Percentiles rank a stretch among this genome's conserved stretches.
These are phyloP conservation scores for Gorsachius goisagi DNA, from an alignment of 2,113 vertebrate species.

Conservation along the genomic window DNA sequence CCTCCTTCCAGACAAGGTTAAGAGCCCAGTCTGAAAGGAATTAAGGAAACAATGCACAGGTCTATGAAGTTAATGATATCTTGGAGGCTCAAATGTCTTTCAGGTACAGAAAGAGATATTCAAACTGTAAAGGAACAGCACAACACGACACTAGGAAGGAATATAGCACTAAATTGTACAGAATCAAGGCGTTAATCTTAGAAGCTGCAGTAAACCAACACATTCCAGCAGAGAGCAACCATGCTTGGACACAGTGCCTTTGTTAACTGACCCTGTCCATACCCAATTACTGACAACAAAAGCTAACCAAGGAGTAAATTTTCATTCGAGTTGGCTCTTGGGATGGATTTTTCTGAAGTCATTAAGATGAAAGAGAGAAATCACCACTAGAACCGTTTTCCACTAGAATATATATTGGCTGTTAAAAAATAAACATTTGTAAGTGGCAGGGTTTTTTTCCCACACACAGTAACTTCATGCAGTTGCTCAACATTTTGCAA, in stretches of 20 bases:
- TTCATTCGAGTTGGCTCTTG: neutral
- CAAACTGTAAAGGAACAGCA: neutral
- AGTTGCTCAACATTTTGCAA: neutral
- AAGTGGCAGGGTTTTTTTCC: neutral
- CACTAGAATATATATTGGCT: neutral
- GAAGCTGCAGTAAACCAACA: neutral
- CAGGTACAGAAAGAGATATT: neutral
- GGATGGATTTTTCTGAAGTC: neutral
- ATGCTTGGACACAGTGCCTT: fast-evolving
- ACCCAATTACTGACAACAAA: neutral
- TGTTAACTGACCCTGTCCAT: neutral
- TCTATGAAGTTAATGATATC: neutral
- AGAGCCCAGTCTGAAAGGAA: neutral
- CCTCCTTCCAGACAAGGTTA: neutral
- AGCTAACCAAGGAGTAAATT: neutral
- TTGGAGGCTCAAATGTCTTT: neutral
- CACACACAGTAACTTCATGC: neutral
- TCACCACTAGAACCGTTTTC: neutral
- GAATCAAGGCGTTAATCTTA: neutral
- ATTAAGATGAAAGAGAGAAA: neutral
- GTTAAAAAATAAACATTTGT: neutral
- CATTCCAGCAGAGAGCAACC: neutral
- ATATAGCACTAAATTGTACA: neutral
- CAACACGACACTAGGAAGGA: neutral
- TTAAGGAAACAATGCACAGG: neutral